Percentiles rank a stretch among this genome's conserved stretches.
phyloP scores from a whole-genome alignment of 2,888 invertebrate genomes.

The Itoplectis maculator region DNA sequence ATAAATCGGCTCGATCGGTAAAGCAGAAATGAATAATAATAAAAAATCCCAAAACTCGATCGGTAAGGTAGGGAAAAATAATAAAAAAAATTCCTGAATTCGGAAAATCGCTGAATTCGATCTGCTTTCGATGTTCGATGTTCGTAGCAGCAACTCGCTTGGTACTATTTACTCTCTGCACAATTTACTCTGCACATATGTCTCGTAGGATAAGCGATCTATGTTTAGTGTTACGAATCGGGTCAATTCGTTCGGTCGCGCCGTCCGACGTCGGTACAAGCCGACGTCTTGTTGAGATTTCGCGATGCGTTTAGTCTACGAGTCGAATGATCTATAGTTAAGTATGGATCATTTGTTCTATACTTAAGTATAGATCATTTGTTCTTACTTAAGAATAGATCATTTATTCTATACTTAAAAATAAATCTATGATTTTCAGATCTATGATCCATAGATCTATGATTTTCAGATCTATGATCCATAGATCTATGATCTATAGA shows the following conservation, averaged over 20 bases:
- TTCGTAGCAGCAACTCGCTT: conserved; percentile 32
- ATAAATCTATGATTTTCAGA: no score
- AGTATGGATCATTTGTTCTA: no score
- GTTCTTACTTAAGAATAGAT: no score
- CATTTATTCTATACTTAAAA: no score
- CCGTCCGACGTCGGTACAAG: conserved; percentile 51
- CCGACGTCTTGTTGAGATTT: conserved; percentile 50
- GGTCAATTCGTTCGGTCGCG: conserved; percentile 66
- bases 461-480: no score
- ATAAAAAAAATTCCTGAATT: background rate
- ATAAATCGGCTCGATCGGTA: no score
- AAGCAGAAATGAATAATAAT: no score
- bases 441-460: no score
- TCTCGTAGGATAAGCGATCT: conserved; percentile 55
- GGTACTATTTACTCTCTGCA: conserved; percentile 7
- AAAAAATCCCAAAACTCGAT: no score
- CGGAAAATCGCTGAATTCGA: conserved; percentile 6
- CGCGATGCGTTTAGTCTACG: conserved; percentile 62
- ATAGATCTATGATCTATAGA: no score
- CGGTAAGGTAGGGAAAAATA: background rate
- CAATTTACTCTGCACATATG: conserved; percentile 27
- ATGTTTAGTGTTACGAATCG: conserved; percentile 67
- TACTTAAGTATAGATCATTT: no score
- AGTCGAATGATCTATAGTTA: conserved; percentile 57
- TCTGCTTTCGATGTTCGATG: conserved; percentile 57